Base-by-base conservation (phyloP, 2,797 vertebrate genomes). In the Chrosomus eos region DNA sequence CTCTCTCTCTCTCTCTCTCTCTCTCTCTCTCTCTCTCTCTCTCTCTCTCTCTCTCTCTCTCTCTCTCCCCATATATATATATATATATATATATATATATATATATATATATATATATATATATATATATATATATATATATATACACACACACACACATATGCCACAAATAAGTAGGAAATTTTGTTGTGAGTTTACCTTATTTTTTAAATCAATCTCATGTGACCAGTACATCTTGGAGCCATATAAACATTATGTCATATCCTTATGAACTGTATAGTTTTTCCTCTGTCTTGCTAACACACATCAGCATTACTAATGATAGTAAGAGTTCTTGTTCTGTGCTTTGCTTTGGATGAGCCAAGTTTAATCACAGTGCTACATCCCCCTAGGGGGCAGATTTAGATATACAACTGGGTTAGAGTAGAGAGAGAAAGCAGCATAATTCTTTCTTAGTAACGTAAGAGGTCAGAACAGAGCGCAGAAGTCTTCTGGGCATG, bases 321-420 rank as follows among this genome's bases (percentile, higher is more conserved):
- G 76, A 23, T 23, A 45, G 23, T 31, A 53, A 13, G 36, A 19
- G 26, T 43, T 43, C 38, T 77, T 74, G n/a, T 43, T 72, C 40
- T 86, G 67, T 67, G 64, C 72, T 53, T 31, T 67, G 48, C 72
- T 43, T n/a, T 78, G 19, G 28, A 28, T 82, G 66, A 87, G 75
- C 64, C 85, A 66, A 68, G 64, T 83, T 85, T 80, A 85, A 31
- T 85, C 62, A 77, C 23, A 28, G 80, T 38, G 21, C 81, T 64
- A 84, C 23, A 58, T 66, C 43, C 83, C 80, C 80, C 80, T 74
- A 76, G 83, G 81, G 78, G 58, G 53, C 70, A 83, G 75, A 73
- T 81, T 88, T 75, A 80, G 68, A 78, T 53, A 83, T 73, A 60
- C 78, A 81, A 74, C 36, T 85, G 80, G 38, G 68, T 79, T 80